phyloP scores from a whole-genome alignment of 2,888 invertebrate genomes.

The Leistus spinibarbis region DNA sequence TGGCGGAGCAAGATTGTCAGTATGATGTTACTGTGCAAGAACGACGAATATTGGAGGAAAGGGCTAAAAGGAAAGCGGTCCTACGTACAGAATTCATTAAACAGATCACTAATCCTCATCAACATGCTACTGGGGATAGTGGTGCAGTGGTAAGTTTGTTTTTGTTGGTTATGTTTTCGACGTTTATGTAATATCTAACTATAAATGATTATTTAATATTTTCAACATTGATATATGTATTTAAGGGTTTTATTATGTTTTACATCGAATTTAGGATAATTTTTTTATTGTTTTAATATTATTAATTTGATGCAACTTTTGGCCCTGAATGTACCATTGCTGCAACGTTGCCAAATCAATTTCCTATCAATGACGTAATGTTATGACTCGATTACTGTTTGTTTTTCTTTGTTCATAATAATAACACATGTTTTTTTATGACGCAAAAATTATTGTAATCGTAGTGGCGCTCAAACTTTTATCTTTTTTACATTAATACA shows the following conservation, averaged over 20 bases:
- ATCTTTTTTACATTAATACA: too few relatives aligned
- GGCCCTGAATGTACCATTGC: not conserved
- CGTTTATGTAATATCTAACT: constrained; percentile 12
- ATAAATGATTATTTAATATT: not conserved
- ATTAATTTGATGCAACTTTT: not conserved
- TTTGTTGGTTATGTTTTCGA: constrained; percentile 7
- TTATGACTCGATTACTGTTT: not conserved
- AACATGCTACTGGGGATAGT: constrained; percentile 68
- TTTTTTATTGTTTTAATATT: not conserved
- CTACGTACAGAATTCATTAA: constrained; percentile 76
- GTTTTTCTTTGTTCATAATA: not conserved
- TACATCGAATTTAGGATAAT: not conserved
- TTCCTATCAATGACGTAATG: not conserved
- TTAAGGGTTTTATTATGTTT: not conserved
- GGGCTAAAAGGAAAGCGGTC: constrained; percentile 64
- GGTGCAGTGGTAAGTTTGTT: constrained; percentile 71
- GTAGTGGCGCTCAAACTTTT: too few relatives aligned
- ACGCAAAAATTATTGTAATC: too few relatives aligned
- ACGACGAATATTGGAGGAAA: constrained; percentile 63
- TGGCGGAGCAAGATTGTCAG: constrained; percentile 55
- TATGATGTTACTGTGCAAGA: constrained; percentile 64
- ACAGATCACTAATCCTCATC: constrained; percentile 72
- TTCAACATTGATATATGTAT: not conserved
- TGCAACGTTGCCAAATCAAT: not conserved
- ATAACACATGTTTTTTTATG: not conserved